These are phyloP conservation scores for Aegotheles bennettii DNA, from an alignment of 2,113 vertebrate species.

Conservation along the genomic window DNA sequence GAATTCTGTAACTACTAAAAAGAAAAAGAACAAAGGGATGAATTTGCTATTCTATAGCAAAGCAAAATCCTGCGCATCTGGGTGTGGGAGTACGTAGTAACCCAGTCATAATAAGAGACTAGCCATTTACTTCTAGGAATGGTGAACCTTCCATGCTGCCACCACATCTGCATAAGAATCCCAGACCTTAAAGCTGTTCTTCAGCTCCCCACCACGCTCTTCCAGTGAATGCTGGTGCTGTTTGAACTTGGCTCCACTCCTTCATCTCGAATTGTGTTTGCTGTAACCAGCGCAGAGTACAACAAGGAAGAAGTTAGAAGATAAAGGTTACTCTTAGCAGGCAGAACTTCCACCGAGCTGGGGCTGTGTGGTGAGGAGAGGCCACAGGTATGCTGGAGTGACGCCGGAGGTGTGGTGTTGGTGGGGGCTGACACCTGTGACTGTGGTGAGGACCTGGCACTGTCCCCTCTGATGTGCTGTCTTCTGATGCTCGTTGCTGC, in stretches of 20 bases:
- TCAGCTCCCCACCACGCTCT: background rate
- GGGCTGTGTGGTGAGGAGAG: background rate
- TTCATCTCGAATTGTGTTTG: background rate
- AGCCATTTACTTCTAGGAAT: background rate
- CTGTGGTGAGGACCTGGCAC: background rate
- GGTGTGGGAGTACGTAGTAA: fast-evolving
- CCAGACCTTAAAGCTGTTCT: background rate
- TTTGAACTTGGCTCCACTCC: background rate
- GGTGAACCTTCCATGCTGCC: background rate
- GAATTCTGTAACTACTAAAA: background rate
- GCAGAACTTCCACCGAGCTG: background rate
- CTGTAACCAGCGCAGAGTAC: fast-evolving
- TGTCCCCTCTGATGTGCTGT: background rate
- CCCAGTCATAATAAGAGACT: background rate
- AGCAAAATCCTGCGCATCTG: background rate
- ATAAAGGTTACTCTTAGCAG: background rate
- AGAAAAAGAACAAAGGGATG: background rate
- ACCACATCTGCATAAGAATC: background rate
- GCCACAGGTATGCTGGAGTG: background rate
- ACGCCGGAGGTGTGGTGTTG: background rate
- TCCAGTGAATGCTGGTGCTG: fast-evolving
- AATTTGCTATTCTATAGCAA: background rate
- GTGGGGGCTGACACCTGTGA: background rate
- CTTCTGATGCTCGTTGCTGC: background rate
- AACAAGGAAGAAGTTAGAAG: background rate